Base-by-base conservation (phyloP, 1,140 invertebrate genomes). In the Charaxes varanes region DNA sequence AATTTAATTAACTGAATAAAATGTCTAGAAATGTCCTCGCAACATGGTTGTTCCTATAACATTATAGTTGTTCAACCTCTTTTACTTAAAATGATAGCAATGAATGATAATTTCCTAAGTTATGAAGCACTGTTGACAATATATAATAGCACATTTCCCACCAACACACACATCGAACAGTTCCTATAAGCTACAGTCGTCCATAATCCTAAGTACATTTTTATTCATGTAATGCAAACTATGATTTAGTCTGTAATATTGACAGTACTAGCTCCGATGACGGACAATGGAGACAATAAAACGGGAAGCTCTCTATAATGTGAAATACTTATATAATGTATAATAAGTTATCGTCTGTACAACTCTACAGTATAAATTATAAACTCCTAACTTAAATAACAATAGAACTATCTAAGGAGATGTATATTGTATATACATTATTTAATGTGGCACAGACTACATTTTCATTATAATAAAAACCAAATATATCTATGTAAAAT, bases 351-450 rank as follows among this genome's bases (percentile, higher is more conserved):
- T 51, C 54, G 46, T 64, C 56, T 64, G 63, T 70, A 68, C 58
- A 70, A 50, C 50, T 56, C 68, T 80, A 76, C 58, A 70, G 58
- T 77, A 71, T 55, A 76, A 73, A 72, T 68, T 63, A 69, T 73
- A 74, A 64, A 62, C 60, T 41, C 43, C 74, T 78, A 68, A 62
- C 53, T 81, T 66, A 73, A 76, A 77, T 71, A 77, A 78, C 67
- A 77, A 77, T 77, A 73, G 50, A 37, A 62, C 64, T 78, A 81
- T 72, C 73, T 81, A 77, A 46, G 56, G 55, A 76, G 54, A 72
- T 77, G 67, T 78, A 78, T 78, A 77, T 76, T 60, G 54, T 74
- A 77, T 68, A 76, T 74, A 77, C 66, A 74, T 62, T 59, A 60
- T 30, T 52, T 59, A 59, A 71, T 68, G 78, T 82, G 78, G 78